Evolutionary conservation across 1,140 invertebrate species (phyloP), one percentile per base, ranked within the genome.

Genomic region (Stenopsyche tienmushanensis): DNA sequence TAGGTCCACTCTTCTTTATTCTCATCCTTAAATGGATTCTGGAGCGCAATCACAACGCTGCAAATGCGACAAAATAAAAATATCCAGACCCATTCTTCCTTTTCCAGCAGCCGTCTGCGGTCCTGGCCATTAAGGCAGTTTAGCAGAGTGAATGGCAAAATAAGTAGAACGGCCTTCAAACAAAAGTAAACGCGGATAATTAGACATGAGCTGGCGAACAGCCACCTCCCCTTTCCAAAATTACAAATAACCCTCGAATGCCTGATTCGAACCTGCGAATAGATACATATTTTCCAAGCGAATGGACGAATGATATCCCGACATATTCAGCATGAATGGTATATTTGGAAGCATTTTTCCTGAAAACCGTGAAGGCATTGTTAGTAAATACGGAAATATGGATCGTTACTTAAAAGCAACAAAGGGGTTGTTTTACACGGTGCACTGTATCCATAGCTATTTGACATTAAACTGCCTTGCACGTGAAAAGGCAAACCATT

Each of bases 21-120:
- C n/a, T n/a, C n/a, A n/a, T n/a, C n/a, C n/a, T n/a, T n/a, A n/a
- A n/a, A n/a, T n/a, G n/a, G n/a, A n/a, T n/a, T n/a, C n/a, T n/a
- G n/a, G n/a, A n/a, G n/a, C n/a, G n/a, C n/a, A n/a, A n/a, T n/a
- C n/a, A n/a, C n/a, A n/a, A n/a, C n/a, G n/a, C n/a, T 49, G 20
- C 45, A 49, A 49, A 41, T 8, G 17, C 50, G 21, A 21, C 15
- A 15, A 25, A 53, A 53, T 21, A 53, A 53, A 53, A 25, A 21
- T 20, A 8, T n/a, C 39, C n/a, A n/a, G n/a, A n/a, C n/a, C n/a
- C n/a, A n/a, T n/a, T n/a, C n/a, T n/a, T n/a, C n/a, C n/a, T n/a
- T n/a, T n/a, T n/a, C n/a, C n/a, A n/a, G n/a, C n/a, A n/a, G n/a
- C n/a, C n/a, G n/a, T n/a, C 13, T 34, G 29, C 29, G 29, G 29